A percentile compares a stretch with the other conserved stretches of the same genome.
Conservation (phyloP, 2,797 vertebrate species). For the Argya squamiceps region DNA sequence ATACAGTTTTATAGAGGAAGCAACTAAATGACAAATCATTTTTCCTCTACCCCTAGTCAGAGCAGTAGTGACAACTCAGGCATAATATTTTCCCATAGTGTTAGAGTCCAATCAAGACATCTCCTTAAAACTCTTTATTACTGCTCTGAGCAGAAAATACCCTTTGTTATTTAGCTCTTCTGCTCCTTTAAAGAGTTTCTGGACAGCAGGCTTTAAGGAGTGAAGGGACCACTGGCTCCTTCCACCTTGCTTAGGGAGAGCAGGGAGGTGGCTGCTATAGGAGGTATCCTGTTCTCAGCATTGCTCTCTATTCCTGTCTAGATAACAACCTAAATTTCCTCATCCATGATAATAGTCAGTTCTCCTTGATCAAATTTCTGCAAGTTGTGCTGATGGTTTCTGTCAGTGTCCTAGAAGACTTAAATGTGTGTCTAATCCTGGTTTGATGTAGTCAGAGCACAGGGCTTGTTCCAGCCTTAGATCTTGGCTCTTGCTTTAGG, state of each 20-base stretch:
- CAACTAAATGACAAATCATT: not conserved
- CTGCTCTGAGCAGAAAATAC: not conserved
- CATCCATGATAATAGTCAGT: fast-evolving
- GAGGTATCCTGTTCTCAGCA: not conserved
- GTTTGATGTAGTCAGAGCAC: not conserved
- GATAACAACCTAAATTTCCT: not conserved
- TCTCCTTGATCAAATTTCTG: not conserved
- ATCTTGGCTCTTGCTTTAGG: not conserved
- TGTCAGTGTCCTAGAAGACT: not conserved
- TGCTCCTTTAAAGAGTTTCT: not conserved
- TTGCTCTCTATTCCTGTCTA: not conserved
- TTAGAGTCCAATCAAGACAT: not conserved
- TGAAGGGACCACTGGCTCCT: not conserved
- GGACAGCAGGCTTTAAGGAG: not conserved
- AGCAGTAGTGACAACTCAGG: not conserved
- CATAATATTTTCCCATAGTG: not conserved
- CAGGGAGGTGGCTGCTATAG: not conserved
- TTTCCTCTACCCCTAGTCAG: not conserved
- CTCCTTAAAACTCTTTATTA: not conserved
- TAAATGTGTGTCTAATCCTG: not conserved
- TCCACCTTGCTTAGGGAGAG: not conserved
- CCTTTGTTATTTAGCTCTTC: not conserved
- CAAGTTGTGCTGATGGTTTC: not conserved
- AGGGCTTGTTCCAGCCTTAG: not conserved
- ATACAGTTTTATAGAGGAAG: not conserved